These are phyloP conservation scores for Tragopan temminckii DNA, from an alignment of 2,797 vertebrate genomes.

Conservation along the genomic window DNA sequence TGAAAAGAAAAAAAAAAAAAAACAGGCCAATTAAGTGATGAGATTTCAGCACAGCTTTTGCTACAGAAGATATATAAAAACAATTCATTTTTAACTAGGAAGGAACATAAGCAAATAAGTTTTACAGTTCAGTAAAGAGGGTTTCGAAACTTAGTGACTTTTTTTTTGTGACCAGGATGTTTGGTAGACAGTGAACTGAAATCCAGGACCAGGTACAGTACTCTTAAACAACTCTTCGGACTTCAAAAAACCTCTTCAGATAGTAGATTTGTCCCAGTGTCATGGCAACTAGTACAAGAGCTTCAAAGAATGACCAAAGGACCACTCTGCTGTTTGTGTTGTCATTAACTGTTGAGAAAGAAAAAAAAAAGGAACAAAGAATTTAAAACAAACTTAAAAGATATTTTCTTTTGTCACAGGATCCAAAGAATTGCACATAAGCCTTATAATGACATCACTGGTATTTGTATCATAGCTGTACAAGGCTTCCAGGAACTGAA, in stretches of 20 bases:
- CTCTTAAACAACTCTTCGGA: conserved; percentile 95
- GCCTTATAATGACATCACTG: neutral
- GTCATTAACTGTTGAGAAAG: conserved; percentile 90
- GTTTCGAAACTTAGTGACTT: conserved; percentile 77
- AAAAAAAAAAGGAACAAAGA: neutral
- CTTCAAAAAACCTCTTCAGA: conserved; percentile 99
- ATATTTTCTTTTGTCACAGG: neutral
- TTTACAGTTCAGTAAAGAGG: conserved; percentile 80
- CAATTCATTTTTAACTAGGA: conserved; percentile 72
- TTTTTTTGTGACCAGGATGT: conserved; percentile 79
- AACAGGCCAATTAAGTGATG: conserved; percentile 68
- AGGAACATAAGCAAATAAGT: conserved; percentile 73
- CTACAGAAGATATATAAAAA: conserved; percentile 74
- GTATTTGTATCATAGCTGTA: accelerated
- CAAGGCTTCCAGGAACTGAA: neutral
- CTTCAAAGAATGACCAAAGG: conserved; percentile 99
- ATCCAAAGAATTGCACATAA: neutral
- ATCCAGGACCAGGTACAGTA: conserved; percentile 70
- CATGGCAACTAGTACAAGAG: conserved; percentile 98
- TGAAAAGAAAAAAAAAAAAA: conserved; percentile 30
- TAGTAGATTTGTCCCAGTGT: conserved; percentile 99
- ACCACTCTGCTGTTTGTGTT: conserved; percentile 99
- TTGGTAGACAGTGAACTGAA: conserved; percentile 81
- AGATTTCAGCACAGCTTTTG: conserved; percentile 70
- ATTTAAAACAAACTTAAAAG: neutral